A percentile compares a stretch with the other conserved stretches of the same genome.
Evolutionary conservation across 2,888 invertebrate genomes (phyloP).

Genomic region (Pyrrhia umbra): DNA sequence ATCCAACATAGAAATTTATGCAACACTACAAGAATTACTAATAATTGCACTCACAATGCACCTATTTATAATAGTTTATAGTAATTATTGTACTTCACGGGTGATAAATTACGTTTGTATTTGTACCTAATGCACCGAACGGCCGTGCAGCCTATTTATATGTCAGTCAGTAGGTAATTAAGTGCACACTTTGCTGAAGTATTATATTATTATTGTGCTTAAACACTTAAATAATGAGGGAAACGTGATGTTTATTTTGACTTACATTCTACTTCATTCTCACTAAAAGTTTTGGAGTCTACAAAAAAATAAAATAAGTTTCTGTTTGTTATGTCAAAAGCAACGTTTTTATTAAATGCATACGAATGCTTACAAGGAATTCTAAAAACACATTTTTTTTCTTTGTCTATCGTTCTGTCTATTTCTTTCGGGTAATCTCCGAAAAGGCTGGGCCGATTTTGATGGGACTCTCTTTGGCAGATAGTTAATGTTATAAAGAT

Average conservation of each 20-base stretch:
- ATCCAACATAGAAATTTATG: not conserved
- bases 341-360: no score
- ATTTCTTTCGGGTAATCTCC: no score
- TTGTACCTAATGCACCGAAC: not conserved
- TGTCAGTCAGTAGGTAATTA: not conserved
- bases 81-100: constrained; percentile 13
- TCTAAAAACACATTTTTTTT: no score
- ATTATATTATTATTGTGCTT: not conserved
- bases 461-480: no score
- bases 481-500: no score
- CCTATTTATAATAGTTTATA: constrained; percentile 25
- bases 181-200: constrained; percentile 2
- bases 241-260: constrained; percentile 24
- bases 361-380: no score
- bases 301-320: no score
- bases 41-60: constrained; percentile 34
- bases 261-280: not conserved
- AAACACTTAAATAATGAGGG: constrained; percentile 8
- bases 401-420: no score
- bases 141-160: not conserved
- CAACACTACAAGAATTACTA: constrained; percentile 5
- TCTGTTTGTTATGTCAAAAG: no score
- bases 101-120: constrained; percentile 7
- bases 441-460: no score
- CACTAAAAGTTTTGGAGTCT: not conserved